Base-by-base conservation (phyloP, 2,888 invertebrate genomes). In the Mythimna impura region DNA sequence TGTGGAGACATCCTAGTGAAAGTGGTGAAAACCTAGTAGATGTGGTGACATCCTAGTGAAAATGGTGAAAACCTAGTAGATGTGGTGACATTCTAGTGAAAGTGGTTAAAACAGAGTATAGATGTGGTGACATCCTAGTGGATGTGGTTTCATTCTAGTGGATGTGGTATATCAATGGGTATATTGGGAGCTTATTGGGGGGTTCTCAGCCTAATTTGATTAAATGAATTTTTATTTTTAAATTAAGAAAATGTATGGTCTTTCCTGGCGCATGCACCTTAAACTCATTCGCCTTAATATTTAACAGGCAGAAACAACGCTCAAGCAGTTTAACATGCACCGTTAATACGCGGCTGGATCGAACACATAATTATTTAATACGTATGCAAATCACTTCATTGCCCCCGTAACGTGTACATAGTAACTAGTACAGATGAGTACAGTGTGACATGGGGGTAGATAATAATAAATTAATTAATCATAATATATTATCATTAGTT, bases 301-400 rank as follows among this genome's bases (percentile, higher is more conserved):
- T 81, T 71, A 73, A 79, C 72, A 30, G 17, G 47, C 34, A 71
- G 67, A 47, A 70, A 76, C 50, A 60, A 75, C 54, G 67, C 62
- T 55, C 62, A 52, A 34, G 73, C 57, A 70, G 70, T 57, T 71
- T 50, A 80, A 74, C 80, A 76, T 84, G 82, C 80, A 78, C 82
- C 34, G 73, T 76, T 85, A 84, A 77, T 80, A 73, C 54, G 57
- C 25, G 50, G 62, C 36, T 58, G 66, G 57, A 78, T 79, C 50
- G 79, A 82, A 80, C 76, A 76, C 81, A 79, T 82, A 88, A 90
- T 90, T 89, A 90, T 89, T 88, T 89, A 88, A 88, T 88, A 87
- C 87, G 87, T 92, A 93, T 94, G 94, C 91, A 94, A 94, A 94
- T 93, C 86, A 90, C 91, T 93, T 92, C 89, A 92, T 91, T 91